Percentiles rank a stretch among this genome's conserved stretches.
Conservation (phyloP, 1,140 invertebrate species). For the Conopomorpha cramerella region DNA sequence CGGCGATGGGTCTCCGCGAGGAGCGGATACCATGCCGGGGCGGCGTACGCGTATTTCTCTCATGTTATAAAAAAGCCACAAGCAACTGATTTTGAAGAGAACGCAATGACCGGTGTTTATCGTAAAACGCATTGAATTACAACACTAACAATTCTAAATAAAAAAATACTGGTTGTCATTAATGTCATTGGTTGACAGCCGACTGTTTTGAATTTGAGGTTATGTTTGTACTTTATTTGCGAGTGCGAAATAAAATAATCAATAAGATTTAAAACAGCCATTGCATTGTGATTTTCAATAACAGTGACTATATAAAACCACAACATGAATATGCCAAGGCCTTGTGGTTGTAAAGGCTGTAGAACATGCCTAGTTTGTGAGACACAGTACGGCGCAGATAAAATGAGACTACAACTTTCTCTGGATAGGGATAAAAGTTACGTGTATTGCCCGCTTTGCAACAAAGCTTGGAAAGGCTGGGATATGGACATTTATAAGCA, state of each 20-base stretch:
- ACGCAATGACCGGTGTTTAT: no score
- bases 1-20: no score
- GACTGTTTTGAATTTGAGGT: no score
- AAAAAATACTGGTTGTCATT: neutral
- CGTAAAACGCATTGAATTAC: neutral
- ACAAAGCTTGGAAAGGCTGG: constrained; percentile 76
- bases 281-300: neutral
- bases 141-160: neutral
- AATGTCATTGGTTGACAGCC: no score
- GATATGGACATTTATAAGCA: constrained; percentile 60
- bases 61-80: no score
- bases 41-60: no score
- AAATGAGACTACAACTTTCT: constrained; percentile 26
- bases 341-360: constrained; percentile 92
- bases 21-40: no score
- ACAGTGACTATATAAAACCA: neutral
- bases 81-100: no score
- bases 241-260: neutral
- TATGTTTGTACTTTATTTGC: no score
- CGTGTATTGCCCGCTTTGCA: constrained; percentile 77
- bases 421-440: constrained; percentile 63
- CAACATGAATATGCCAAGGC: constrained; percentile 73
- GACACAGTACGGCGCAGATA: constrained; percentile 66
- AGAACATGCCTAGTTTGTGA: constrained; percentile 88
- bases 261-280: neutral